phyloP scores from a whole-genome alignment of 2,888 invertebrate species.

The Leptopilina drosophilae region DNA sequence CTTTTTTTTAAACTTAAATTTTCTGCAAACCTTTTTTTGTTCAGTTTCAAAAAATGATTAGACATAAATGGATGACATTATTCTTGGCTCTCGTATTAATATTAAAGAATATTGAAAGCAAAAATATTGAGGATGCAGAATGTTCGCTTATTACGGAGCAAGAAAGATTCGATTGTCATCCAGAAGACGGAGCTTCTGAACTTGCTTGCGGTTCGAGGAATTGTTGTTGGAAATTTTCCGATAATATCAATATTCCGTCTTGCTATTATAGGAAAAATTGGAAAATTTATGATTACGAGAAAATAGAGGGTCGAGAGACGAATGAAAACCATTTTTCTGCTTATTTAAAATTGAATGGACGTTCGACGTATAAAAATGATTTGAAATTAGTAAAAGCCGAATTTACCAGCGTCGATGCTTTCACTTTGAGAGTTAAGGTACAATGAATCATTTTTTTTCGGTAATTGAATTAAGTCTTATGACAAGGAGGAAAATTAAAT shows the following conservation, averaged over 20 bases:
- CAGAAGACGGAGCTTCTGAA: slow-evolving; percentile 79
- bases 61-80: background rate
- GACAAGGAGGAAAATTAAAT: too few relatives aligned
- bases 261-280: slow-evolving; percentile 86
- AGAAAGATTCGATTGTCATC: slow-evolving; percentile 85
- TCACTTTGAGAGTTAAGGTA: slow-evolving; percentile 84
- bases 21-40: background rate
- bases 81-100: background rate
- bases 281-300: slow-evolving; percentile 81
- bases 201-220: slow-evolving; percentile 82
- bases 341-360: slow-evolving; percentile 78
- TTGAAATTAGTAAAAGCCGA: slow-evolving; percentile 81
- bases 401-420: slow-evolving; percentile 81
- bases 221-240: slow-evolving; percentile 82
- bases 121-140: slow-evolving; percentile 7
- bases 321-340: slow-evolving; percentile 80
- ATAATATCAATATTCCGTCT: slow-evolving; percentile 79
- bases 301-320: slow-evolving; percentile 78
- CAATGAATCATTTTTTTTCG: slow-evolving; percentile 11
- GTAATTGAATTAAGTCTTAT: background rate
- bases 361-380: slow-evolving; percentile 83
- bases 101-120: background rate
- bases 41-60: slow-evolving; percentile 24
- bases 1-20: too few relatives aligned
- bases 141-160: slow-evolving; percentile 57